phyloP scores from a whole-genome alignment of 2,113 vertebrate genomes.

The Aythya baeri region DNA sequence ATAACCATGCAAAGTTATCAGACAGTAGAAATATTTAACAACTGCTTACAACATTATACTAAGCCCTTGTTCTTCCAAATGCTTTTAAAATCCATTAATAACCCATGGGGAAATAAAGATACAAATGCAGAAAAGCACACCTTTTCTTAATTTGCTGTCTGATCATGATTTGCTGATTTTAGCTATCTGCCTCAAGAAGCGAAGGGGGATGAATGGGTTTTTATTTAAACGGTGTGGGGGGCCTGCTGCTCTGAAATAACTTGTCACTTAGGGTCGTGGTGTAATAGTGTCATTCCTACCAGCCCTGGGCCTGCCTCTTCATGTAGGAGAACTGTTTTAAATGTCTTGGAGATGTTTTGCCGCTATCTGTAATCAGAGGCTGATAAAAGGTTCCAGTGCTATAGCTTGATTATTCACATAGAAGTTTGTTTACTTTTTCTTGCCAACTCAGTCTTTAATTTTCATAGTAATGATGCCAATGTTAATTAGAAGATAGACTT shows the following conservation, averaged over 20 bases:
- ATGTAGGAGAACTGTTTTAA: background rate
- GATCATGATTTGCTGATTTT: background rate
- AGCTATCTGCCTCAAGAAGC: background rate
- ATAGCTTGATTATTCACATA: conserved; percentile 69
- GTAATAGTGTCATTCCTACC: background rate
- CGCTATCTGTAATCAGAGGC: conserved; percentile 34
- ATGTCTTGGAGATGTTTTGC: conserved; percentile 25
- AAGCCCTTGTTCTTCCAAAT: background rate
- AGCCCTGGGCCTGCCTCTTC: background rate
- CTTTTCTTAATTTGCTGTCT: background rate
- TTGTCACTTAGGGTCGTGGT: background rate
- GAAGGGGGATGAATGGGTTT: background rate
- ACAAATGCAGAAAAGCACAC: background rate
- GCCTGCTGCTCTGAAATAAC: background rate
- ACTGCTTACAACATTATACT: background rate
- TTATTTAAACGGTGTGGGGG: background rate
- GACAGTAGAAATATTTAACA: background rate
- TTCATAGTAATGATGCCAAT: conserved; percentile 55
- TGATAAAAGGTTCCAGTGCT: conserved; percentile 67
- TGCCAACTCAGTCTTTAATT: conserved; percentile 62
- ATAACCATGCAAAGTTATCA: background rate
- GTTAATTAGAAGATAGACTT: conserved; percentile 64
- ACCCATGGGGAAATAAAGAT: background rate
- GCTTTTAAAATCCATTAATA: background rate
- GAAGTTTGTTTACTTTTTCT: conserved; percentile 49